These are phyloP conservation scores for Pangasianodon hypophthalmus DNA, from an alignment of 2,113 vertebrate species.

Conservation along the genomic window DNA sequence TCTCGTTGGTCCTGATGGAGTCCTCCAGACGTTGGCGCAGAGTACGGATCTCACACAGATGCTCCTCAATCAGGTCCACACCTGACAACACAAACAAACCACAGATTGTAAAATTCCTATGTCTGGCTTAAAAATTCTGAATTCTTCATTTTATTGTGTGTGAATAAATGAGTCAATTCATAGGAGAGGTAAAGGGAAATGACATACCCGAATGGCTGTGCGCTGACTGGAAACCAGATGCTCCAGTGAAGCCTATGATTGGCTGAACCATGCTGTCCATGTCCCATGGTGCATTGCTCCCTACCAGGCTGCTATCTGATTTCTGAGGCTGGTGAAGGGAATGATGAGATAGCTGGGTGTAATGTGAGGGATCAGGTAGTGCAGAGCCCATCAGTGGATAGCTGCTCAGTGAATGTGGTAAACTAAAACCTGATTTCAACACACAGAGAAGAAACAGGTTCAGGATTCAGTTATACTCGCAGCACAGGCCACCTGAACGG, in stretches of 20 bases:
- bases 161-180: neutral
- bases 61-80: constrained; percentile 85
- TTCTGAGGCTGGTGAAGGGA: constrained; percentile 66
- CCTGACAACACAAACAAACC: constrained; percentile 63
- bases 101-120: neutral
- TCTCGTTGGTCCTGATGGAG: constrained; percentile 88
- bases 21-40: constrained; percentile 89
- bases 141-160: neutral
- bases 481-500: neutral
- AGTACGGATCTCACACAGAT: constrained; percentile 84
- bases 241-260: constrained; percentile 68
- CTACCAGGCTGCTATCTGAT: constrained; percentile 58
- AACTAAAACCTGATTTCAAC: constrained; percentile 63
- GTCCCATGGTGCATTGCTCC: constrained; percentile 68
- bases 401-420: constrained; percentile 63
- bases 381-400: constrained; percentile 64
- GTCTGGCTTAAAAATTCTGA: neutral
- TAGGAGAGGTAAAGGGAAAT: neutral
- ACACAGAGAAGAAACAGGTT: constrained; percentile 51
- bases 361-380: constrained; percentile 63
- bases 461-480: neutral
- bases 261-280: constrained; percentile 58
- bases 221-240: constrained; percentile 63
- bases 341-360: constrained; percentile 65
- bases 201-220: constrained; percentile 77